Percentiles rank a stretch among this genome's conserved stretches.
Evolutionary conservation across 2,888 invertebrate genomes (phyloP).

Genomic region (Muschampia plurimacula): DNA sequence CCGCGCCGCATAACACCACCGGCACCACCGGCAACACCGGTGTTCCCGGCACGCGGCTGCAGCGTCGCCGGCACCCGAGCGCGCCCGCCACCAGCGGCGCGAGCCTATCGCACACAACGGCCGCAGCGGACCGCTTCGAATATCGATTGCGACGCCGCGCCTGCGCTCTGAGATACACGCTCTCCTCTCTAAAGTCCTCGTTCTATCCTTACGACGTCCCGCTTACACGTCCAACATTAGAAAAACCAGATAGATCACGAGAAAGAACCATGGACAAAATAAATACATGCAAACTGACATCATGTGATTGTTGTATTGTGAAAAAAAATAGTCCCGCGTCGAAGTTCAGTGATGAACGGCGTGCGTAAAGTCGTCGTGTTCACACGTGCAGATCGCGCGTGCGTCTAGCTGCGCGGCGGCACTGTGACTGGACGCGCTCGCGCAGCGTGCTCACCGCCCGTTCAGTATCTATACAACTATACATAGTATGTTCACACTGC

Average conservation of each 20-base stretch:
- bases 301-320: slow-evolving; percentile 57
- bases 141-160: slow-evolving; percentile 66
- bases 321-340: slow-evolving; percentile 54
- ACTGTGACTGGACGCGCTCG: slow-evolving; percentile 85
- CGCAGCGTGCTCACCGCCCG: slow-evolving; percentile 77
- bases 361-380: slow-evolving; percentile 50
- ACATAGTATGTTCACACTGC: slow-evolving; percentile 58
- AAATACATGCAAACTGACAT: slow-evolving; percentile 88
- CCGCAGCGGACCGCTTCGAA: slow-evolving; percentile 48
- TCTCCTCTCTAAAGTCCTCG: slow-evolving; percentile 29
- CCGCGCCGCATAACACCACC: slow-evolving; percentile 67
- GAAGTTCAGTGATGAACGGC: slow-evolving; percentile 70
- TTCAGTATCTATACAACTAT: slow-evolving; percentile 72
- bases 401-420: slow-evolving; percentile 84
- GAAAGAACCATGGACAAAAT: slow-evolving; percentile 88
- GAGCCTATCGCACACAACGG: slow-evolving; percentile 59
- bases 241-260: slow-evolving; percentile 88
- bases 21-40: slow-evolving; percentile 61
- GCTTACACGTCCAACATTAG: slow-evolving; percentile 87
- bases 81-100: slow-evolving; percentile 47
- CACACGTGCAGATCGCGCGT: slow-evolving; percentile 79
- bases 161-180: slow-evolving; percentile 62
- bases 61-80: slow-evolving; percentile 71
- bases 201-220: slow-evolving; percentile 53
- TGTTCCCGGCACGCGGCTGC: slow-evolving; percentile 69